These are phyloP conservation scores for Aspiorhynchus laticeps DNA, from an alignment of 2,113 vertebrate species.

Conservation along the genomic window DNA sequence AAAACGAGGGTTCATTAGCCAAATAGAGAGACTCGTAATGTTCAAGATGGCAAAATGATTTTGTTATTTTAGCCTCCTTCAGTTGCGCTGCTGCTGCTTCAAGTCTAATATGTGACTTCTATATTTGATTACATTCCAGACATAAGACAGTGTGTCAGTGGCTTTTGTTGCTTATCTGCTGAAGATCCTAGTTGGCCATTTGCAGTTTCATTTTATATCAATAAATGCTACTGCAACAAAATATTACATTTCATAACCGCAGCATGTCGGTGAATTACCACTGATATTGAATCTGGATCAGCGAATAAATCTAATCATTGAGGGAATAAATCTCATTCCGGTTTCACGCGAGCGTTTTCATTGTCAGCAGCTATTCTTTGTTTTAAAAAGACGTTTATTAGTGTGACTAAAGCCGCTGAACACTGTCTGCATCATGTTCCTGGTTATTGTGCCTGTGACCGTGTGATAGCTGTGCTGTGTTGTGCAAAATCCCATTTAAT, in stretches of 20 bases:
- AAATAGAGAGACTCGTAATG: constrained; percentile 23
- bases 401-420: constrained; percentile 60
- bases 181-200: neutral
- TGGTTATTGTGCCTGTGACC: constrained; percentile 76
- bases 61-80: constrained; percentile 32
- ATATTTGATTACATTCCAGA: constrained; percentile 39
- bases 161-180: constrained; percentile 40
- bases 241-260: constrained; percentile 18
- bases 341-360: neutral
- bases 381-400: constrained; percentile 57
- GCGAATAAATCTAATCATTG: neutral
- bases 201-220: constrained; percentile 19
- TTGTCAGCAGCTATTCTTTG: constrained; percentile 3
- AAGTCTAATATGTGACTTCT: constrained; percentile 32
- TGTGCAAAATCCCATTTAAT: constrained; percentile 68
- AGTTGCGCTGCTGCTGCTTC: constrained; percentile 26
- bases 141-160: constrained; percentile 34
- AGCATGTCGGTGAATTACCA: constrained; percentile 14
- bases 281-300: constrained; percentile 9
- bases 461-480: constrained; percentile 75
- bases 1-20: constrained; percentile 30
- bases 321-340: neutral
- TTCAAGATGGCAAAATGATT: constrained; percentile 33
- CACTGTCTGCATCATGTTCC: constrained; percentile 63
- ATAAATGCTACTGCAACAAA: neutral